Evolutionary conservation across 1,140 invertebrate genomes (phyloP).

Genomic region (Coelopa frigida): DNA sequence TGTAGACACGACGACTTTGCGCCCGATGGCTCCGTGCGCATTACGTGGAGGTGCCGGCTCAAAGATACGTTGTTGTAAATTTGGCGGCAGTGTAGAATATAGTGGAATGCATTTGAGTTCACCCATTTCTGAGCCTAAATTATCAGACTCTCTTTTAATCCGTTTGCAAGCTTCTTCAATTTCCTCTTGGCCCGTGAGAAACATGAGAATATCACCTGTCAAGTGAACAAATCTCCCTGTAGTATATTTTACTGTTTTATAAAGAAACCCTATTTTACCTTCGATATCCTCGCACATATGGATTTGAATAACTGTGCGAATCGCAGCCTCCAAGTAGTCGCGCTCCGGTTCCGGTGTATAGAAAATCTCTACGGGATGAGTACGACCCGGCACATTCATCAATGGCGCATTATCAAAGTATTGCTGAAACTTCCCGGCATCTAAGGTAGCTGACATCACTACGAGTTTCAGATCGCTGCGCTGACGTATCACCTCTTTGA

Average conservation of each 20-base stretch:
- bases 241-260: not conserved
- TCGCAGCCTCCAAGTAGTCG: conserved; percentile 97
- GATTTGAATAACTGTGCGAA: conserved; percentile 97
- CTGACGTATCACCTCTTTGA: conserved; percentile 96
- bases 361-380: conserved; percentile 93
- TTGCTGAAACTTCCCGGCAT: conserved; percentile 98
- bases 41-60: conserved; percentile 90
- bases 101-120: conserved; percentile 97
- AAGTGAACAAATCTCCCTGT: not conserved
- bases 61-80: conserved; percentile 96
- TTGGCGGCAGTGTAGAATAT: conserved; percentile 96
- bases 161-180: conserved; percentile 99
- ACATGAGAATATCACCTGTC: conserved; percentile 80
- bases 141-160: conserved; percentile 95
- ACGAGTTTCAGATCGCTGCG: conserved; percentile 92
- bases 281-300: conserved; percentile 96
- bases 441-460: conserved; percentile 99
- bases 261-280: conserved; percentile 42
- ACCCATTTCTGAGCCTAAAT: conserved; percentile 91
- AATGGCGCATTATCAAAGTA: conserved; percentile 98
- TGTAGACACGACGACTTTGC: conserved; percentile 96
- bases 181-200: conserved; percentile 92
- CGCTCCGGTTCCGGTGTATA: conserved; percentile 98
- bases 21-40: conserved; percentile 87
- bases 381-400: conserved; percentile 96